Base-by-base conservation (phyloP, 2,113 vertebrate genomes). In the Lophochroa leadbeateri region DNA sequence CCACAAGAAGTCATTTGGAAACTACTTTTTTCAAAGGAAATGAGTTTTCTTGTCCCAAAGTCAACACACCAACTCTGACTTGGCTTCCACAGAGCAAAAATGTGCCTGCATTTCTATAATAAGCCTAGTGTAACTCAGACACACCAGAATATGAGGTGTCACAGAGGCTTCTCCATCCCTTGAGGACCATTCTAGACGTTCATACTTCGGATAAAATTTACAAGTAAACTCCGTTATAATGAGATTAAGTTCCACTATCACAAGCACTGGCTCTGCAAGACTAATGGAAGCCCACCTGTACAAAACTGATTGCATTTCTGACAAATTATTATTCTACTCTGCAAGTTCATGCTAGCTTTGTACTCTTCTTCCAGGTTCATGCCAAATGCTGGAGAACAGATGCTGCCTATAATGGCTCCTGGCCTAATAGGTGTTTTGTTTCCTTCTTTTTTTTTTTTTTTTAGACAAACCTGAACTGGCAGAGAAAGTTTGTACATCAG, bases 381-480 rank as follows among this genome's bases (percentile, higher is more conserved):
- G 89, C 89, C 91, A 92, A 95, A 43, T 21, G 60, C 68, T 70
- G 10, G 37, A 81, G 92, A 84, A 82, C 69, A 94, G 91, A 95
- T 75, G 89, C 65, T 0, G 7, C 61, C 21, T 0, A 96, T 69
- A 94, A 94, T 7, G 74, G 88, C 91, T 71, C 52, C 69, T 43
- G 55, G 83, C 86, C 91, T 75, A 88, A 94, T 1, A 50, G 39
- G 31, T 4, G 61, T 76, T 89, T 64, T 25, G 16, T 21, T 55
- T 90, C 29, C 58, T 84, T n/a, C 12, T n/a, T 58, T 57, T 13
- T n/a, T 49, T 17, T 67, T 67, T 18, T 28, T 74, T 29, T 18
- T 12, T 9, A 52, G 71, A 76, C 23, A 77, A 78, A 88, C 16
- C 41, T 80, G 58, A 88, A 82, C 67, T 68, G 27, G n/a, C 43